phyloP scores from a whole-genome alignment of 2,113 vertebrate species.

The Synchiropus splendidus region DNA sequence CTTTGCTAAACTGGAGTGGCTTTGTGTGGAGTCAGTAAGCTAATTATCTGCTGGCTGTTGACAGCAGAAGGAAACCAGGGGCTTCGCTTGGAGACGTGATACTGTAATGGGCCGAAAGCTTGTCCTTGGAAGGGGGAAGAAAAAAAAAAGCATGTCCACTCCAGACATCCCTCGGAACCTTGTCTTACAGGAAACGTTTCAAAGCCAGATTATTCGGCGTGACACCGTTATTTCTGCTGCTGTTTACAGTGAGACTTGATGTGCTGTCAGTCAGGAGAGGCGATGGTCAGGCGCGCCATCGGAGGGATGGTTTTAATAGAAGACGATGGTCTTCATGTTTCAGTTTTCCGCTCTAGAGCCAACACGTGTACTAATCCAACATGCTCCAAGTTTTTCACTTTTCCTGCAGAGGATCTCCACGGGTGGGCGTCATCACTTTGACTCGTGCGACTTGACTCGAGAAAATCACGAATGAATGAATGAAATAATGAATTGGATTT shows the following conservation, averaged over 20 bases:
- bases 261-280: conserved; percentile 11
- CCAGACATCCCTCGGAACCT: conserved; percentile 3
- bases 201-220: conserved; percentile 12
- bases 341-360: too few species aligned
- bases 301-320: too few species aligned
- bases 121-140: conserved; percentile 1
- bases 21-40: conserved; percentile 6
- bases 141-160: conserved; percentile 5
- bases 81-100: conserved; percentile 8
- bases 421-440: too few species aligned
- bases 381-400: too few species aligned
- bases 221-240: conserved; percentile 22
- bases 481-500: too few species aligned
- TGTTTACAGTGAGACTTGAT: conserved; percentile 23
- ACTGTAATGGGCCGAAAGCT: conserved; percentile 14
- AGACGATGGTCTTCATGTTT: too few species aligned
- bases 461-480: too few species aligned
- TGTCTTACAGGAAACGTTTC: conserved; percentile 8
- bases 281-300: too few species aligned
- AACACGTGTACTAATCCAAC: too few species aligned
- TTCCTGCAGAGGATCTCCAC: too few species aligned
- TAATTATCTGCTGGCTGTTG: conserved; percentile 17
- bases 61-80: conserved; percentile 13
- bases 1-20: background rate
- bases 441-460: too few species aligned